Evolutionary conservation across 2,797 vertebrate genomes (phyloP).

Genomic region (Phrynocephalus forsythii): DNA sequence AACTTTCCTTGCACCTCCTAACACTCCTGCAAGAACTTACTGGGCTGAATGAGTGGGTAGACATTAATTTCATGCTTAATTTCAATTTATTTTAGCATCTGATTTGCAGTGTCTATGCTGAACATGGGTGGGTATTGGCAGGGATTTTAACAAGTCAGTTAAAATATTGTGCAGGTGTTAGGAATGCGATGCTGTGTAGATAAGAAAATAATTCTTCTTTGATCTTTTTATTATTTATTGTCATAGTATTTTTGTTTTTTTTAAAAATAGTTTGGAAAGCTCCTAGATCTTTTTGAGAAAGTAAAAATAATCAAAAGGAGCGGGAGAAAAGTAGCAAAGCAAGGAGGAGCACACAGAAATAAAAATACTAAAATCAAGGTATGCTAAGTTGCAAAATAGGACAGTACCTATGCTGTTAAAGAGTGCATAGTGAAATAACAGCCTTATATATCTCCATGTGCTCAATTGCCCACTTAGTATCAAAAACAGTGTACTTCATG

Average conservation of each 20-base stretch:
- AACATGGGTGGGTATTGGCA: background rate
- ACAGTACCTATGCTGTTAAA: background rate
- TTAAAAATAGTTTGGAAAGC: background rate
- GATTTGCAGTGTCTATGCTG: background rate
- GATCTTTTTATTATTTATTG: conserved; percentile 3
- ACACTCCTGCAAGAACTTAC: background rate
- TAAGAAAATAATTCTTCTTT: background rate
- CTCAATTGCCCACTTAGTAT: background rate
- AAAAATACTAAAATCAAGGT: background rate
- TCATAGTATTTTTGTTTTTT: background rate
- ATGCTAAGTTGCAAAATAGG: background rate
- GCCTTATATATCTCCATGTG: background rate
- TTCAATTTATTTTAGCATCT: background rate
- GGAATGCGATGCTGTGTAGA: background rate
- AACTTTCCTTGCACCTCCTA: background rate
- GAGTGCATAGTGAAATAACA: background rate
- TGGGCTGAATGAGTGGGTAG: background rate
- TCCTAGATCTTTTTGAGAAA: background rate
- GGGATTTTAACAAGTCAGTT: background rate
- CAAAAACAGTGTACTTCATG: background rate
- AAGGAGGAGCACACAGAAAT: background rate
- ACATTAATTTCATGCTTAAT: background rate
- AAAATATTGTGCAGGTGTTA: background rate
- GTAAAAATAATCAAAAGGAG: background rate
- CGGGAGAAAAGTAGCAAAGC: background rate